Conservation (phyloP, 1,140 invertebrate species). For the Pogonomyrmex californicus region DNA sequence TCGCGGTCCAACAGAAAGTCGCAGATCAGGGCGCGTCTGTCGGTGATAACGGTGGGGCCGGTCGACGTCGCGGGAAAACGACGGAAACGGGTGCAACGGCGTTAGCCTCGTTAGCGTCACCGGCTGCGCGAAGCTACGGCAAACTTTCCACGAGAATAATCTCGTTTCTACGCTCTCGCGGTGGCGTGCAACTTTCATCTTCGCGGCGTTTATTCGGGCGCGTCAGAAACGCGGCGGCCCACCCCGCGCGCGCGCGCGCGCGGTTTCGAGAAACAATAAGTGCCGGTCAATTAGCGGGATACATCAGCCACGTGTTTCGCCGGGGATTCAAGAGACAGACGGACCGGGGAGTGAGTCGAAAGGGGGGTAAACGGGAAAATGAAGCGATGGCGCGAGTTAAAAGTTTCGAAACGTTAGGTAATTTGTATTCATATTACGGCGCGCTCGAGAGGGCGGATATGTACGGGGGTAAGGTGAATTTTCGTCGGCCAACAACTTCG, state of each 20-base stretch:
- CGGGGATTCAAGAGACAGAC: constrained; percentile 6
- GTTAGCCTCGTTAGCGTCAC: constrained; percentile 57
- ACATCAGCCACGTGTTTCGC: constrained; percentile 8
- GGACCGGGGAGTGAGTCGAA: not conserved
- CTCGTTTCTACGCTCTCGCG: constrained; percentile 50
- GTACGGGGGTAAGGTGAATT: constrained; percentile 36
- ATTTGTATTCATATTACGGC: constrained; percentile 70
- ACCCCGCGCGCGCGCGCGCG: not conserved
- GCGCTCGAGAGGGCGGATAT: constrained; percentile 6
- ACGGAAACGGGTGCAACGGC: constrained; percentile 56
- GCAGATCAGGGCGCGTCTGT: constrained; percentile 35
- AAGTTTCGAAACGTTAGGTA: constrained; percentile 52
- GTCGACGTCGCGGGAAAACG: constrained; percentile 40
- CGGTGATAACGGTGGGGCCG: not conserved
- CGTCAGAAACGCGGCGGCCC: constrained; percentile 22
- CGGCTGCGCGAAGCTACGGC: constrained; percentile 46
- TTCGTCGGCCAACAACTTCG: constrained; percentile 53
- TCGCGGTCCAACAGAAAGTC: constrained; percentile 54
- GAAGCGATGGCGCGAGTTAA: constrained; percentile 50
- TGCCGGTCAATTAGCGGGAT: constrained; percentile 58
- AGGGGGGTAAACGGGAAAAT: not conserved
- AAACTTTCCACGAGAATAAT: constrained; percentile 67
- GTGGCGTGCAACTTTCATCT: constrained; percentile 57
- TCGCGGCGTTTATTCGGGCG: constrained; percentile 37
- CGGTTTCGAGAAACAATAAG: constrained; percentile 62